Evolutionary conservation across 1,140 invertebrate genomes (phyloP).

Genomic region (Trypoxylus dichotomus): DNA sequence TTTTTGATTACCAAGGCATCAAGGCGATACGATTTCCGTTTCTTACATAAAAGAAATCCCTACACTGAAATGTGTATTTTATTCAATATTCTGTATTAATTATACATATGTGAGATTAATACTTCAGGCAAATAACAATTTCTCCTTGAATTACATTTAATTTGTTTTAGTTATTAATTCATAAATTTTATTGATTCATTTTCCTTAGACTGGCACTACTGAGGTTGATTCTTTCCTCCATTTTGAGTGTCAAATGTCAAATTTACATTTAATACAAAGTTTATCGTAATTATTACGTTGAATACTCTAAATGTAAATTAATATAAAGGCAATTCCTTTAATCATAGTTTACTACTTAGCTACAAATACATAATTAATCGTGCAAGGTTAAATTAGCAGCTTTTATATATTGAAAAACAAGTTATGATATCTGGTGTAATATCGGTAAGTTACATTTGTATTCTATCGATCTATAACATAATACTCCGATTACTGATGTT

Average conservation of each 20-base stretch:
- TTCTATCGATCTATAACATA: not conserved
- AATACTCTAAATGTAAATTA: not conserved
- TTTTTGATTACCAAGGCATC: not conserved
- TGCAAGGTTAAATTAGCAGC: not conserved
- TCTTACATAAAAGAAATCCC: not conserved
- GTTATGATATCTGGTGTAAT: not conserved
- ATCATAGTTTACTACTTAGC: not conserved
- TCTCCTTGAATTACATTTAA: too few relatives aligned
- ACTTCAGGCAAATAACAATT: too few relatives aligned
- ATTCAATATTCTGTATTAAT: not conserved
- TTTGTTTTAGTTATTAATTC: too few relatives aligned
- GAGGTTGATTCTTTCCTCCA: not conserved
- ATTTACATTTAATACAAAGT: not conserved
- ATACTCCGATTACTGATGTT: not conserved
- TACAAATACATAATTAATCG: not conserved
- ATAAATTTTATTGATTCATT: not conserved
- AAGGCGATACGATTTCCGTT: not conserved
- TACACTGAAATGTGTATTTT: not conserved
- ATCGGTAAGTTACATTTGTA: not conserved
- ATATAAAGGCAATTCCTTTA: not conserved
- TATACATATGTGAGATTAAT: not conserved
- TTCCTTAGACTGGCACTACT: not conserved
- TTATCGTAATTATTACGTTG: not conserved
- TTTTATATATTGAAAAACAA: not conserved
- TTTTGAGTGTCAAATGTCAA: conserved; percentile 14